phyloP scores from a whole-genome alignment of 2,797 vertebrate genomes.

The Lacerta bilineata region DNA sequence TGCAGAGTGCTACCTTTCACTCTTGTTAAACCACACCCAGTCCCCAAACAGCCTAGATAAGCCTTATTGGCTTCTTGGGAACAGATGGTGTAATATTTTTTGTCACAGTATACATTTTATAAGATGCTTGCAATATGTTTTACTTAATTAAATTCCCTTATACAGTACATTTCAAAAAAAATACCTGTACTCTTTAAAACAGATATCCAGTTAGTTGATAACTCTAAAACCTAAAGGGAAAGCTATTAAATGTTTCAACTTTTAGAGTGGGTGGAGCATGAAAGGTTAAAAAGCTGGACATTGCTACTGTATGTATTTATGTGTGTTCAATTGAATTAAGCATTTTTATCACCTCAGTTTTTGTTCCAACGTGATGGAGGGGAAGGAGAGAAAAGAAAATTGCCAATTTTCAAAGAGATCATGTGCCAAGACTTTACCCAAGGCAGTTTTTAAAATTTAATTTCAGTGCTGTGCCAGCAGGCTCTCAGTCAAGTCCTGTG shows the following conservation, averaged over 20 bases:
- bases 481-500: fast-evolving
- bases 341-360: not conserved
- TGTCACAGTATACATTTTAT: not conserved
- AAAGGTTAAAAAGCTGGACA: not conserved
- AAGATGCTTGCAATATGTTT: not conserved
- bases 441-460: not conserved
- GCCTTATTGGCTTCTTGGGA: not conserved
- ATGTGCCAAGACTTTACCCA: not conserved
- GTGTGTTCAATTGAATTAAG: not conserved
- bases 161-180: not conserved
- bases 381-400: not conserved
- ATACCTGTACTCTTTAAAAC: not conserved
- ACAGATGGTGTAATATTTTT: too few species aligned
- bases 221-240: not conserved
- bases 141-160: not conserved
- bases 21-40: not conserved
- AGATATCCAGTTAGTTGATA: not conserved
- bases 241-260: not conserved
- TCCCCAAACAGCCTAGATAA: too few species aligned
- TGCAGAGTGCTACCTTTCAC: not conserved
- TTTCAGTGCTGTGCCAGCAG: not conserved
- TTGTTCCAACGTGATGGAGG: not conserved
- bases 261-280: not conserved
- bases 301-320: not conserved
- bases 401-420: not conserved